These are phyloP conservation scores for Phlogophora meticulosa DNA, from an alignment of 2,888 invertebrate genomes.

Conservation along the genomic window DNA sequence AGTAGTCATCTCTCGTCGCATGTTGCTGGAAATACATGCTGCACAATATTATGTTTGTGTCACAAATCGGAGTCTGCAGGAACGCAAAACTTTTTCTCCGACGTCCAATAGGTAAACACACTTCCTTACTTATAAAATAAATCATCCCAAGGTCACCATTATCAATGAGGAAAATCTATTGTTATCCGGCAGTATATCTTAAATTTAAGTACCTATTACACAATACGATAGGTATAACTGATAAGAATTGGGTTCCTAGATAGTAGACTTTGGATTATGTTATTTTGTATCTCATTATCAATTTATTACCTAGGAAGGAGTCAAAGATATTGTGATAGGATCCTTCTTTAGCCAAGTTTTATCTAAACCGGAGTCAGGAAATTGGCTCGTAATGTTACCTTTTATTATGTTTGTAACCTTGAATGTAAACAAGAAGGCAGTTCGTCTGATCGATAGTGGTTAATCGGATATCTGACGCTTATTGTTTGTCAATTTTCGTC, in stretches of 20 bases:
- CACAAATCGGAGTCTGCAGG: too few species aligned
- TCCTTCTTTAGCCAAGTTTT: not conserved
- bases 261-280: not conserved
- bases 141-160: slow-evolving; percentile 13
- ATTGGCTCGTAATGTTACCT: not conserved
- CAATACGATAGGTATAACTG: not conserved
- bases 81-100: too few species aligned
- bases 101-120: not conserved
- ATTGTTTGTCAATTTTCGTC: too few species aligned
- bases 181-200: slow-evolving; percentile 1
- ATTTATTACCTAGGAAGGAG: slow-evolving; percentile 4
- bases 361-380: slow-evolving; percentile 12
- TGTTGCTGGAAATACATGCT: too few species aligned
- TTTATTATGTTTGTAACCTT: too few species aligned
- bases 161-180: slow-evolving; percentile 34
- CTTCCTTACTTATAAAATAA: slow-evolving; percentile 20
- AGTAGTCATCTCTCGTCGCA: too few species aligned
- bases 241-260: slow-evolving; percentile 16
- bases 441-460: too few species aligned
- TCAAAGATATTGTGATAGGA: not conserved
- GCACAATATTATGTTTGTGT: too few species aligned
- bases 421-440: too few species aligned
- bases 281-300: not conserved
- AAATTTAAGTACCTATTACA: not conserved
- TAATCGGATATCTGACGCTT: too few species aligned